A percentile compares a stretch with the other conserved stretches of the same genome.
Conservation (phyloP, 1,140 invertebrate genomes). For the Tribolium castaneum region DNA sequence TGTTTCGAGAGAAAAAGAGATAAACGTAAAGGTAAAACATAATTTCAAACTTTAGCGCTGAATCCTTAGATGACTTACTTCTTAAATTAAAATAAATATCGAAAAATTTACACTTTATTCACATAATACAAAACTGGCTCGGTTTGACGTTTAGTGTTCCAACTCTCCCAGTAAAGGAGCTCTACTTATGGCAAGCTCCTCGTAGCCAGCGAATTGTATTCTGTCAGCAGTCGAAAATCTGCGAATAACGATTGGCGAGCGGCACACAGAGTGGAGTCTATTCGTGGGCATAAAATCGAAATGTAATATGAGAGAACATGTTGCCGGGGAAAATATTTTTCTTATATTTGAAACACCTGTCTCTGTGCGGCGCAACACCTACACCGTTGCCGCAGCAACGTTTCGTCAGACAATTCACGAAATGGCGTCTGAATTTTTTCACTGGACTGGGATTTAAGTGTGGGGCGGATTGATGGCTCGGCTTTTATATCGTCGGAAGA, state of each 20-base stretch:
- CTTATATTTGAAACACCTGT: conserved; percentile 31
- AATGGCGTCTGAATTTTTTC: conserved; percentile 1
- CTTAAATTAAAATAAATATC: no score
- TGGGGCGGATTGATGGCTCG: conserved; percentile 4
- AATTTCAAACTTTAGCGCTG: no score
- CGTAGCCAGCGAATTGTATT: background rate
- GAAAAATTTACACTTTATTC: no score
- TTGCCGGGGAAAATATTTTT: conserved; percentile 15
- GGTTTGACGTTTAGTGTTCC: no score
- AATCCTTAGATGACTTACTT: no score
- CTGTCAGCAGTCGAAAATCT: conserved; percentile 13
- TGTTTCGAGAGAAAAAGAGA: no score
- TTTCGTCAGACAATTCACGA: conserved; percentile 21
- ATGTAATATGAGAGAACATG: background rate
- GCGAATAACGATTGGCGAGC: conserved; percentile 1
- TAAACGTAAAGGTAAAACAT: no score
- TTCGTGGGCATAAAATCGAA: conserved; percentile 12
- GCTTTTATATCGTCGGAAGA: conserved; percentile 38
- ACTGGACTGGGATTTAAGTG: background rate
- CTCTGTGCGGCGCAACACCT: background rate
- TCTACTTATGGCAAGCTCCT: background rate
- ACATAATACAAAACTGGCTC: no score
- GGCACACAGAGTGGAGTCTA: background rate
- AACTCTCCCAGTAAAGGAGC: no score
- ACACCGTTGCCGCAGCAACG: conserved; percentile 8